Conservation (phyloP, 2,888 invertebrate genomes). For the Plebejus argus region DNA sequence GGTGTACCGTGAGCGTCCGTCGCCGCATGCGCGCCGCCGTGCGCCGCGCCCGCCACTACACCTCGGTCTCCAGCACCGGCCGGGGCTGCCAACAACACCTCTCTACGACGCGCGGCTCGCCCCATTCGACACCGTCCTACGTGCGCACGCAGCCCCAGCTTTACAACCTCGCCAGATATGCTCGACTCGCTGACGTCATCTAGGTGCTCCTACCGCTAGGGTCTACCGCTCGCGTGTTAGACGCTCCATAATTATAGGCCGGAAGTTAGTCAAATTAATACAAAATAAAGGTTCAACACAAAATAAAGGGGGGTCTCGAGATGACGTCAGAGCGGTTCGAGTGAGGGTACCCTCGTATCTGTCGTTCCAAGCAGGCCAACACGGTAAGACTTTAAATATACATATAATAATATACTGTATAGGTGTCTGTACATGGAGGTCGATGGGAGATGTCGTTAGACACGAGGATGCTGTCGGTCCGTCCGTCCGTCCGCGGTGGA, state of each 20-base stretch:
- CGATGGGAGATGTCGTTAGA: slow-evolving; percentile 39
- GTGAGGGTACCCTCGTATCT: slow-evolving; percentile 56
- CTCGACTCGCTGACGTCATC: slow-evolving; percentile 37
- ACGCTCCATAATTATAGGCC: neutral
- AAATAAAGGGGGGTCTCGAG: slow-evolving; percentile 32
- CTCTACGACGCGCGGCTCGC: slow-evolving; percentile 75
- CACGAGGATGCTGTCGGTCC: slow-evolving; percentile 33
- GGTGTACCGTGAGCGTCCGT: slow-evolving; percentile 76
- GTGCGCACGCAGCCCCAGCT: slow-evolving; percentile 65
- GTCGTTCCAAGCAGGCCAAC: slow-evolving; percentile 67
- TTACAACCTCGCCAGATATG: slow-evolving; percentile 55
- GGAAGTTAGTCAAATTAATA: slow-evolving; percentile 18
- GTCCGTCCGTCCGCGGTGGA: slow-evolving; percentile 38
- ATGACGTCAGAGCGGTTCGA: slow-evolving; percentile 50
- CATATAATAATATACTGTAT: slow-evolving; percentile 48
- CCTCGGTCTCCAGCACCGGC: slow-evolving; percentile 78
- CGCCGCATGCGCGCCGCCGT: slow-evolving; percentile 72
- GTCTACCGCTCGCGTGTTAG: neutral
- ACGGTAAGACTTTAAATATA: slow-evolving; percentile 55
- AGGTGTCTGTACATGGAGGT: slow-evolving; percentile 44
- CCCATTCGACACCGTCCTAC: slow-evolving; percentile 78
- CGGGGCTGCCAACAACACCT: slow-evolving; percentile 79
- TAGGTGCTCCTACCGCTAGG: slow-evolving; percentile 10
- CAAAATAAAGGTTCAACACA: slow-evolving; percentile 27
- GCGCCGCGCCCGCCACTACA: slow-evolving; percentile 80